phyloP scores from a whole-genome alignment of 2,797 vertebrate genomes.

The Varecia variegata region DNA sequence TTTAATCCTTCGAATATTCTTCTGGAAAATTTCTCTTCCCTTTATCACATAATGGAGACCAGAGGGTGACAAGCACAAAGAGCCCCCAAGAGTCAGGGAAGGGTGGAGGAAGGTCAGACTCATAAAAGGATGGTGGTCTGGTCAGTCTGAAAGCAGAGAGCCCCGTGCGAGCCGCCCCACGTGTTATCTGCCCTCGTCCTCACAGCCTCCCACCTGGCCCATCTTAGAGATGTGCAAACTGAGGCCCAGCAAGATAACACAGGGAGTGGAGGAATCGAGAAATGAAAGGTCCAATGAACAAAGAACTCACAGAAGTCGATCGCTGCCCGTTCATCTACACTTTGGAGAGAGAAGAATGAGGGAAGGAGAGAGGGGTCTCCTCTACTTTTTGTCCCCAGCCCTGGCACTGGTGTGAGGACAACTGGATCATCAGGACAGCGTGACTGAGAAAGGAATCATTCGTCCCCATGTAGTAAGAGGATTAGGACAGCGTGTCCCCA shows the following conservation, averaged over 20 bases:
- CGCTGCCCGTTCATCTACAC: neutral
- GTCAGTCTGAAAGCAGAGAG: neutral
- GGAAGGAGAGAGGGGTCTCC: neutral
- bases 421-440: neutral
- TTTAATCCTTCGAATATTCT: neutral
- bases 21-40: neutral
- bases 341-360: neutral
- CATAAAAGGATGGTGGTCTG: neutral
- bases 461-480: accelerated
- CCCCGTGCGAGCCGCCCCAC: accelerated
- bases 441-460: neutral
- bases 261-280: neutral
- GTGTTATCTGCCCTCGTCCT: neutral
- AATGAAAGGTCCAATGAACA: neutral
- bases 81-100: neutral
- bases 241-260: neutral
- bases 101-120: neutral
- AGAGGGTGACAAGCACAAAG: neutral
- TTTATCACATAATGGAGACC: neutral
- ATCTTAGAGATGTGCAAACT: neutral
- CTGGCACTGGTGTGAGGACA: neutral
- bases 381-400: neutral
- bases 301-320: neutral
- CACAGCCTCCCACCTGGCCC: neutral
- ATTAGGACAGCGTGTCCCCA: neutral